These are phyloP conservation scores for Rhyacophila evoluta DNA, from an alignment of 2,888 invertebrate species.

Conservation along the genomic window DNA sequence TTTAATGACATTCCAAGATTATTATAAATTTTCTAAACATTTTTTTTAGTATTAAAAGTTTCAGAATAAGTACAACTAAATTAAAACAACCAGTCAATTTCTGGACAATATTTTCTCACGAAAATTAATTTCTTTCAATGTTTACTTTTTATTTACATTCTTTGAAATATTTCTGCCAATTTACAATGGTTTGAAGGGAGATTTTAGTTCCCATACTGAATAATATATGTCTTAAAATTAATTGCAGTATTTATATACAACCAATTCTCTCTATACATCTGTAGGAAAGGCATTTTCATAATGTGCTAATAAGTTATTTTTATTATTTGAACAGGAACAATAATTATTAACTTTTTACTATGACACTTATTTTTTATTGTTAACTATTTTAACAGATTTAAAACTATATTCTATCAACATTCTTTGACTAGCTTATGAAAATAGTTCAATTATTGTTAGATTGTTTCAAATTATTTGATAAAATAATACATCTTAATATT, in stretches of 20 bases:
- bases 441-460: background rate
- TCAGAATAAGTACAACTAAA: constrained; percentile 6
- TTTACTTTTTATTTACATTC: background rate
- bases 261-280: background rate
- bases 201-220: background rate
- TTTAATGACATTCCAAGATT: no score
- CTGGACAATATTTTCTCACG: background rate
- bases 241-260: background rate
- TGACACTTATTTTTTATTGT: background rate
- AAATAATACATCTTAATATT: no score
- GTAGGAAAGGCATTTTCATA: background rate
- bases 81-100: background rate
- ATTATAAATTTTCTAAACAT: no score
- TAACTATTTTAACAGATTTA: background rate
- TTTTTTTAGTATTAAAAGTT: no score
- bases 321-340: background rate
- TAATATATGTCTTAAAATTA: background rate
- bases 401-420: background rate
- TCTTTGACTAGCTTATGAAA: constrained; percentile 12
- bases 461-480: background rate
- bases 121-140: background rate
- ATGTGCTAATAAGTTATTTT: background rate
- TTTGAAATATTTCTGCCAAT: background rate
- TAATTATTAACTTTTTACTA: background rate
- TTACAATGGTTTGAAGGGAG: background rate